A percentile compares a stretch with the other conserved stretches of the same genome.
phyloP scores from a whole-genome alignment of 2,797 vertebrate genomes.

The Pseudocheirus occidentalis region DNA sequence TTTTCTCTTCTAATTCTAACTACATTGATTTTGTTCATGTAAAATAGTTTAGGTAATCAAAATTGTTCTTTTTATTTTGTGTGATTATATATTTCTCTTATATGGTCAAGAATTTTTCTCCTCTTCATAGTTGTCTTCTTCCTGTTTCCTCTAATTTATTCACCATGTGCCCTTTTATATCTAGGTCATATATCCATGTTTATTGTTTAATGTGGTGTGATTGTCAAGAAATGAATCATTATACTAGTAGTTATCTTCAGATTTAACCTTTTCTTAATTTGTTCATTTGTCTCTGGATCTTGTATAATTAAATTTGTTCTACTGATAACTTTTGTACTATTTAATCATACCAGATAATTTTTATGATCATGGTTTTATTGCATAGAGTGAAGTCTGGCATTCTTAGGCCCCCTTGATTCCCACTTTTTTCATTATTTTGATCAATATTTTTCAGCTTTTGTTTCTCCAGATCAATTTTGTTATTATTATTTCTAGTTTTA shows the following conservation, averaged over 20 bases:
- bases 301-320: not conserved
- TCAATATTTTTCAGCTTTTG: not conserved
- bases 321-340: not conserved
- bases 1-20: not conserved
- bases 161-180: not conserved
- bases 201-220: not conserved
- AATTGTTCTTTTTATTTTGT: not conserved
- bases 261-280: not conserved
- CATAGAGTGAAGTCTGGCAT: not conserved
- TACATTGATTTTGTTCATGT: not conserved
- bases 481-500: not conserved
- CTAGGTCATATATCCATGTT: not conserved
- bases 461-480: no score
- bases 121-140: not conserved
- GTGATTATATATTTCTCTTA: not conserved
- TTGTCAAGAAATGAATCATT: not conserved
- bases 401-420: not conserved
- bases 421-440: not conserved
- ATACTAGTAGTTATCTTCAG: not conserved
- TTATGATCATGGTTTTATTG: not conserved
- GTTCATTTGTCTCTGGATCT: not conserved
- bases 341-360: not conserved
- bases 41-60: not conserved
- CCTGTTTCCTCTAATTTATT: not conserved
- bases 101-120: not conserved